Base-by-base conservation (phyloP, 2,797 vertebrate species). In the Kryptolebias ocellatus region DNA sequence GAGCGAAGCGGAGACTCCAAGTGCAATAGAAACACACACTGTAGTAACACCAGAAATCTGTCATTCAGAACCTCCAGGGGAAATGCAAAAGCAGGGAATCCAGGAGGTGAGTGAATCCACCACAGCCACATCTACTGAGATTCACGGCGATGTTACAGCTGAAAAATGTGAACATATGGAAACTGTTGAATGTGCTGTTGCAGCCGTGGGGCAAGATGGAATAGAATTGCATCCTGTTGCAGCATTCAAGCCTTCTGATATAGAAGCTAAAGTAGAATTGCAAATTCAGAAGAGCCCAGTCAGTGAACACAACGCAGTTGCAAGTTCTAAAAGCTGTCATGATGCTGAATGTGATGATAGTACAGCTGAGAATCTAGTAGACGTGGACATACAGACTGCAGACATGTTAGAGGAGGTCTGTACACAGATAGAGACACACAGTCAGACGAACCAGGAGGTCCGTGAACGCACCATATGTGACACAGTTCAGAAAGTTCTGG, bases 251-350 rank as follows among this genome's bases (percentile, higher is more conserved):
- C 28, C 54, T 55, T 64, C 39, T 60, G 51, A 68, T 56, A 46
- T 46, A 58, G 44, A 55, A 57, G 39, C 51, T 66, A 18, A 70
- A 56, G 53, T 24, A 16, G 64, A 81, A 37, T 31, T 49, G 2
- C 71, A 76, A 63, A 67, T 27, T n/a, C 69, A 39, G 42, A 49
- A 59, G 49, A 70, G 6, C 17, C 57, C 63, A 20, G 61, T 29
- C 6, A 42, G 53, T 53, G 64, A 80, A 64, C n/a, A 1, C 27
- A 24, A 16, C 47, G 45, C 31, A 10, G 64, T 18, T n/a, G n/a
- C 16, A 57, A 52, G 60, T 27, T 59, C 29, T 72, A 47, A 64
- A 9, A 60, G 16, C 20, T 44, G 1, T 17, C 5, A 58, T 46
- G 50, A 65, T 47, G 63, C 46, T 59, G 51, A 73, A 44, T 28